phyloP scores from a whole-genome alignment of 2,797 vertebrate species.

The Sebastiscus tertius region DNA sequence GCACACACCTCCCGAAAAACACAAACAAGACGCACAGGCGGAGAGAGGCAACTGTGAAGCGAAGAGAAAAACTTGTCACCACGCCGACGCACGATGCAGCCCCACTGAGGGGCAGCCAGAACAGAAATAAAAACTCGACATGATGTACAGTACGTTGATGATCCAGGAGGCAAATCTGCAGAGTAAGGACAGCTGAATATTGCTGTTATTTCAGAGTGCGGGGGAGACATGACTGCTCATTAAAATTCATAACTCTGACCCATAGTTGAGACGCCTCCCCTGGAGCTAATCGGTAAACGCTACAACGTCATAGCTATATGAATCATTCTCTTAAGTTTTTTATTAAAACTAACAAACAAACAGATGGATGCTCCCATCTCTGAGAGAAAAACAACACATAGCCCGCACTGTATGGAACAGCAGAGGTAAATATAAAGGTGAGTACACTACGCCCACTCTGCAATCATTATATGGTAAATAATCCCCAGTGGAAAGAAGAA shows the following conservation, averaged over 20 bases:
- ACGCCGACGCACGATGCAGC: not conserved
- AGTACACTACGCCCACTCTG: constrained; percentile 28
- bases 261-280: not conserved
- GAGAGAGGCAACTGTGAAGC: not conserved
- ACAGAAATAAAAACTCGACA: constrained; percentile 6
- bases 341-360: constrained; percentile 42
- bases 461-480: constrained; percentile 17
- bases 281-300: constrained; percentile 17
- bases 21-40: constrained; percentile 11
- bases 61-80: constrained; percentile 26
- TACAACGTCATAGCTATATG: not conserved
- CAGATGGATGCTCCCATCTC: constrained; percentile 16
- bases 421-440: constrained; percentile 33
- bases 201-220: not conserved
- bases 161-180: constrained; percentile 21
- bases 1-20: constrained; percentile 9
- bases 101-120: not conserved
- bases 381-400: constrained; percentile 9
- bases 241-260: constrained; percentile 51
- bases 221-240: constrained; percentile 15
- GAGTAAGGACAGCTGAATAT: constrained; percentile 4
- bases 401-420: not conserved
- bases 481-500: constrained; percentile 1
- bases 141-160: not conserved
- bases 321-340: constrained; percentile 44